Evolutionary conservation across 2,113 vertebrate species (phyloP).

Genomic region (Pelmatolapia mariae): DNA sequence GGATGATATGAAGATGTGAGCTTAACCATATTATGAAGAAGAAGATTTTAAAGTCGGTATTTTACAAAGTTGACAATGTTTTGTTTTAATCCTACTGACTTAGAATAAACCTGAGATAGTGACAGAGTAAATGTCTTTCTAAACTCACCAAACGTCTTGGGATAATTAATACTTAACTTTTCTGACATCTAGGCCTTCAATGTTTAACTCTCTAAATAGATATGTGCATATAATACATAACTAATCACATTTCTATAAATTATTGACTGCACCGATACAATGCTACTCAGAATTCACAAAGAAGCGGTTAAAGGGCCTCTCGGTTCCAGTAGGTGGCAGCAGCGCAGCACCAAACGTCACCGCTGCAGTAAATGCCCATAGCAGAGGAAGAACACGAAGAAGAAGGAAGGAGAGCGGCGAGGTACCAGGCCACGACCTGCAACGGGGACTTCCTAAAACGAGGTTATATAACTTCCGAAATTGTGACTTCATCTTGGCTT

Average conservation of each 20-base stretch:
- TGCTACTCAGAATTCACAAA: not conserved
- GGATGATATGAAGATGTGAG: not conserved
- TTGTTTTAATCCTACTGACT: not conserved
- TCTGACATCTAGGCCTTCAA: not conserved
- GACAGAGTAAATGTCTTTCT: not conserved
- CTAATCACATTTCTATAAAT: not conserved
- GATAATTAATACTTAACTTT: not conserved
- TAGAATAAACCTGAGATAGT: not conserved
- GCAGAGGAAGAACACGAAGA: not conserved
- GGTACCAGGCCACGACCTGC: conserved; percentile 32
- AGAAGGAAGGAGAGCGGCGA: not conserved
- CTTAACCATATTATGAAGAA: not conserved
- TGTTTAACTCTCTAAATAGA: not conserved
- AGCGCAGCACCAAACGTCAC: fast-evolving
- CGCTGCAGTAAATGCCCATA: not conserved
- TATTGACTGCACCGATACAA: not conserved
- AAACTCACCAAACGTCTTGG: not conserved
- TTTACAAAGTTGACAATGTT: not conserved
- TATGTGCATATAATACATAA: not conserved
- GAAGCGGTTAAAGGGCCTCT: not conserved
- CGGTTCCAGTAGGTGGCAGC: not conserved
- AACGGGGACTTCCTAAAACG: not conserved
- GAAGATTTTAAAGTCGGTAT: not conserved
- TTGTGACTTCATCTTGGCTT: not conserved
- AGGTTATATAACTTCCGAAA: conserved; percentile 39